Base-by-base conservation (phyloP, 2,113 vertebrate species). In the Chelonoidis abingdonii region DNA sequence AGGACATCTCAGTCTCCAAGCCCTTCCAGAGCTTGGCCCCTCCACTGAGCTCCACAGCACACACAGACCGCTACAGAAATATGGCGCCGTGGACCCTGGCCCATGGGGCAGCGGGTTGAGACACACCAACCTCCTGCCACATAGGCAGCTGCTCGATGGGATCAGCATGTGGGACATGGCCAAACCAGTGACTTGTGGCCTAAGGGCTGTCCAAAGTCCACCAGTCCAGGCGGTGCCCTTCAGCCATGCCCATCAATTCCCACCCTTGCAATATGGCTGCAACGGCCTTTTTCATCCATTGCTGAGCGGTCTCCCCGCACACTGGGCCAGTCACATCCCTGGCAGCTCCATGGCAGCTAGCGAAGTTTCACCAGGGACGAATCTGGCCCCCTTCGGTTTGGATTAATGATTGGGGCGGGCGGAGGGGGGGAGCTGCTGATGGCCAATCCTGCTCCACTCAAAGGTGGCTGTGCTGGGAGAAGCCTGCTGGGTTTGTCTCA, bases 271-370 rank as follows among this genome's bases (percentile, higher is more conserved):
- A 69, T 17, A 17, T 1, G 35, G 62, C 62, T 69, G 35, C 62
- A n/a, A 35, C 6, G 4, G 62, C 62, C 62, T 69, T 62, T 16
- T 62, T 5, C 17, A 11, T 41, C 8, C 22, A 10, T 38, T 6
- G 1, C 38, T 11, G 2, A 22, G 1, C n/a, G 3, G 72, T 9
- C 21, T 24, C n/a, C 72, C 38, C 9, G 2, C 72, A 3, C 38
- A 2, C 8, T 2, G 38, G 69, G 38, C 69, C n/a, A 41, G 35
- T 6, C 3, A 16, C n/a, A 41, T 41, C 69, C 38, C 35, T 75
- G 69, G 69, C 8, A 75, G 69, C 8, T 38, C n/a, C 72, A 44
- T 6, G 10, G 21, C 72, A 24, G 38, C 22, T 10, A 12, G n/a
- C 38, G 1, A 25, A 19, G 35, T n/a, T 69, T n/a, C 35, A 35